Conservation (phyloP, 1,140 invertebrate species). For the Nephila pilipes region DNA sequence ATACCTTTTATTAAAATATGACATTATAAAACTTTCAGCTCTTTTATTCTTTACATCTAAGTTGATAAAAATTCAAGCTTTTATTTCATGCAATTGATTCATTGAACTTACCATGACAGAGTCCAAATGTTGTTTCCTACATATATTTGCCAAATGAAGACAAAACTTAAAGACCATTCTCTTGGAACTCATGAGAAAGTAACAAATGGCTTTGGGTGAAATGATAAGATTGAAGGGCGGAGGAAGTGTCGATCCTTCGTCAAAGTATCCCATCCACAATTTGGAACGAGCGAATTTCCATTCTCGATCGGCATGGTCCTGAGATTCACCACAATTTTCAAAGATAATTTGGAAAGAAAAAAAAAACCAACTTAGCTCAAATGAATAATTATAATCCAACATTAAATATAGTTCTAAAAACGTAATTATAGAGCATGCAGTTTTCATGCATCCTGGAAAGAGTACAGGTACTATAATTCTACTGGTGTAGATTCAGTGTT, state of each 20-base stretch:
- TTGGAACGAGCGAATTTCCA: constrained; percentile 95
- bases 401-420: background rate
- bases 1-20: too few relatives aligned
- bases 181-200: constrained; percentile 80
- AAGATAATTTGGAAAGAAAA: background rate
- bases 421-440: background rate
- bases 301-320: constrained; percentile 92
- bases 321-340: background rate
- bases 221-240: constrained; percentile 92
- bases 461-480: too few relatives aligned
- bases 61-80: too few relatives aligned
- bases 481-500: too few relatives aligned
- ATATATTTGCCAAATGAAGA: constrained; percentile 35
- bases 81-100: too few relatives aligned
- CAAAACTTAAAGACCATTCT: constrained; percentile 78
- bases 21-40: too few relatives aligned
- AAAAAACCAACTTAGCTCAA: background rate
- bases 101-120: constrained; percentile 44
- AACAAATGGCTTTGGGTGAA: constrained; percentile 84
- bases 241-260: constrained; percentile 91
- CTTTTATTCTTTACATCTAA: too few relatives aligned
- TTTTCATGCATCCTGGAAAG: background rate
- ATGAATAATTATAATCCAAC: background rate
- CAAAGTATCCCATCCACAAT: constrained; percentile 95
- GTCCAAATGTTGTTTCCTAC: constrained; percentile 46